Percentiles rank a stretch among this genome's conserved stretches.
Conservation (phyloP, 1,140 invertebrate species). For the Eurosta solidaginis region DNA sequence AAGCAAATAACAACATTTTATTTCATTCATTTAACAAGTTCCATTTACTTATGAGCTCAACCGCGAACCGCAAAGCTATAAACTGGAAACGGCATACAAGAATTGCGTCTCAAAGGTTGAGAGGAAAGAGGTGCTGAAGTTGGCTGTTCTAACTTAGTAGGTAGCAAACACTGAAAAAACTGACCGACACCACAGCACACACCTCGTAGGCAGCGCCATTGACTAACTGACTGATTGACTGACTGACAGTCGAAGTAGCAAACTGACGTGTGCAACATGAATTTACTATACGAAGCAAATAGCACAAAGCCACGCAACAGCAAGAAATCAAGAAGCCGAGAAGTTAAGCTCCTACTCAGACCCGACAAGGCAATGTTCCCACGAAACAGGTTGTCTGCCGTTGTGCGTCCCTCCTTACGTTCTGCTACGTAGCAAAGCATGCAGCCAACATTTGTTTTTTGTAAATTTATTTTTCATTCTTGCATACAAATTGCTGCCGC, state of each 20-base stretch:
- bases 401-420: not conserved
- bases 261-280: not conserved
- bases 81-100: not conserved
- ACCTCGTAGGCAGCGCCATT: conserved; percentile 4
- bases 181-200: not conserved
- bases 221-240: not conserved
- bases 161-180: not conserved
- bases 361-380: conserved; percentile 59
- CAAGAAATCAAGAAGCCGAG: conserved; percentile 9
- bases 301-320: not conserved
- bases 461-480: not conserved
- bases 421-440: not conserved
- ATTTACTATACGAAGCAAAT: not conserved
- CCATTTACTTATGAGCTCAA: conserved; percentile 33
- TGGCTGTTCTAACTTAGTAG: not conserved
- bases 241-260: not conserved
- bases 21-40: conserved; percentile 38
- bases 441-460: not conserved
- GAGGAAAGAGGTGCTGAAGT: not conserved
- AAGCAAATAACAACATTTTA: conserved; percentile 34
- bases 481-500: not conserved
- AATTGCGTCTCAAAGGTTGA: no score
- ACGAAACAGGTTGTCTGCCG: conserved; percentile 59
- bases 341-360: not conserved
- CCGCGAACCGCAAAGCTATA: conserved; percentile 13